Evolutionary conservation across 1,140 invertebrate species (phyloP), one percentile per base, ranked within the genome.

Genomic region (Thaumatotibia leucotreta): DNA sequence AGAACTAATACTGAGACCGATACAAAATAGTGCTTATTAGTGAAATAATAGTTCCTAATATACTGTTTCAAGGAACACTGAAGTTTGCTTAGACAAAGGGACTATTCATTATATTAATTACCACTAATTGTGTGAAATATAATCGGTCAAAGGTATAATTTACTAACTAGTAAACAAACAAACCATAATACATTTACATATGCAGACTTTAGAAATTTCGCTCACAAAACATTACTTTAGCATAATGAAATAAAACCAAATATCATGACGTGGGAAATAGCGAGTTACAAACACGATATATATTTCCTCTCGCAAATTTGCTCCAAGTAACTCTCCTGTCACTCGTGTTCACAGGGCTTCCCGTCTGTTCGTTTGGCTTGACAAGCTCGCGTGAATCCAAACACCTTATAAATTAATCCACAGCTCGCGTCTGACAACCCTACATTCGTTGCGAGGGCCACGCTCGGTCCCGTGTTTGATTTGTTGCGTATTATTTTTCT

Each of bases 331-430:
- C 14, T 58, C 52, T 58, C 52, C 11, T 14, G 52, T 29, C 52
- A 58, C 24, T 58, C 52, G 24, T 58, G 52, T 58, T 58, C 50
- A 27, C 50, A 54, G 50, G 27, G 23, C 24, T 58, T 58, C 17
- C 23, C 52, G 52, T 58, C 52, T 58, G 52, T 58, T 58, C 23
- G 52, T 58, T 58, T 29, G 17, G 52, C 52, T 23, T 58, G 52
- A 58, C 52, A 58, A 58, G 52, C 52, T 58, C 52, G 52, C 52
- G 52, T 27, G 52, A 58, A 58, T 58, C 52, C 52, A 58, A 29
- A 58, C 52, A 58, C 29, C 52, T 58, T 58, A 58, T 58, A 58
- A 58, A 58, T 58, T 24, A 58, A 58, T 58, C 52, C 52, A 24
- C 52, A 29, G 24, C 52, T 29, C 52, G 52, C 52, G 24, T 24